Base-by-base conservation (phyloP, 2,888 invertebrate species). In the Sphecodes monilicornis region DNA sequence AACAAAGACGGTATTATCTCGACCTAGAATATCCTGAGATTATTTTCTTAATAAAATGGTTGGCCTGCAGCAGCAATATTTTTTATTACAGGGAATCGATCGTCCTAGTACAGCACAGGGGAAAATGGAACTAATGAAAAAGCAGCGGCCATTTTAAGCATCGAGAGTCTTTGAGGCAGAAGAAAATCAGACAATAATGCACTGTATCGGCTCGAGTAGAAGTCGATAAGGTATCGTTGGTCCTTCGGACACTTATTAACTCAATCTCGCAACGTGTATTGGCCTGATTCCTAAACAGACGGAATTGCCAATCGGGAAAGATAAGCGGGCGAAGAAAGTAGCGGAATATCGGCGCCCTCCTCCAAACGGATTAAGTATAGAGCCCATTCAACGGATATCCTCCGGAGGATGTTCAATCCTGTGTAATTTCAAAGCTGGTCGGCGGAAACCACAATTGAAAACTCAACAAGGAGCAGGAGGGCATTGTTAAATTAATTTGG, bases 181-280 rank as follows among this genome's bases (percentile, higher is more conserved):
- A 60, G 60, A 60, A 29, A 68, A 68, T 74, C 64, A 39, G 66
- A 74, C 54, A 46, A 76, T 76, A 70, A 76, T 36, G 41, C 69
- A 36, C 3, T 22, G 16, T 29, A 69, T 60, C 29, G 54, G 22
- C 54, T 60, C 60, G 29, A 60, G 60, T 60, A 29, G 69, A 74
- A 66, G 50, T 64, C 78, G 78, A 80, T 46, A 69, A 69, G 64
- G 77, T 16, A 73, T 77, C 76, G 75, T 69, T 22, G 60, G 60
- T 60, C 32, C 29, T 32, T 2, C 32, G n/a, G 72, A 76, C 77
- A 82, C 82, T 84, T 84, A 84, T 84, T 84, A 82, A 84, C 73
- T 82, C 60, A 71, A 76, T 82, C 70, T 82, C 82, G 57, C 32
- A 39, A 50, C 60, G 69, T 69, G 60, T 54, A 82, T 77, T 82